Base-by-base conservation (phyloP, 2,797 vertebrate genomes). In the Steatocranus sp. region DNA sequence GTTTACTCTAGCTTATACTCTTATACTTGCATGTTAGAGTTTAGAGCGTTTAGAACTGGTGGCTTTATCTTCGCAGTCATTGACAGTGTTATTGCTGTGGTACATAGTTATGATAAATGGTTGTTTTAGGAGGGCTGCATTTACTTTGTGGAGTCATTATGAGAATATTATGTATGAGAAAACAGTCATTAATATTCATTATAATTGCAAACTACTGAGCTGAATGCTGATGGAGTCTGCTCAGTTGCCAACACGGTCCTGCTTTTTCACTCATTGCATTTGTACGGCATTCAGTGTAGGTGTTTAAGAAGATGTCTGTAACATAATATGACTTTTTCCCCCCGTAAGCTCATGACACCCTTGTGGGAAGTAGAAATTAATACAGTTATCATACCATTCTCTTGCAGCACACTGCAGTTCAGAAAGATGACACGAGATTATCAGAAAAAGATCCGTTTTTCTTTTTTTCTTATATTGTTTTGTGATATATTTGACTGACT, bases 101-200 rank as follows among this genome's bases (percentile, higher is more conserved):
- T 85, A 81, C 84, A 53, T 95, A 95, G 93, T 95, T 95, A 95
- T 95, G 95, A 96, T 96, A 94, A 95, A 96, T 96, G 93, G 89
- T 94, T 92, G 94, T 95, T 95, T 95, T 94, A 95, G 94, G 90
- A 92, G 93, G 91, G 91, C 93, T 93, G 93, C 91, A 89, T 96
- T 95, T 95, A 95, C 93, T 95, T 95, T 94, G 94, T 95, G 90
- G 91, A 94, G 93, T 95, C 95, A 95, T 96, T 95, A 95, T 94
- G 93, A 94, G 93, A 95, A 93, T 95, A 96, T 96, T 95, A 96
- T 95, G 93, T 94, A 93, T 92, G 94, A 96, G 93, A 94, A 96
- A 96, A 95, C 94, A 95, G 91, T 91, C 94, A 95, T 95, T 96
- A 96, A 96, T 95, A 95, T 96, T 95, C 94, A 95, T 95, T 96